These are phyloP conservation scores for Muscicapa striata DNA, from an alignment of 2,797 vertebrate species.

Conservation along the genomic window DNA sequence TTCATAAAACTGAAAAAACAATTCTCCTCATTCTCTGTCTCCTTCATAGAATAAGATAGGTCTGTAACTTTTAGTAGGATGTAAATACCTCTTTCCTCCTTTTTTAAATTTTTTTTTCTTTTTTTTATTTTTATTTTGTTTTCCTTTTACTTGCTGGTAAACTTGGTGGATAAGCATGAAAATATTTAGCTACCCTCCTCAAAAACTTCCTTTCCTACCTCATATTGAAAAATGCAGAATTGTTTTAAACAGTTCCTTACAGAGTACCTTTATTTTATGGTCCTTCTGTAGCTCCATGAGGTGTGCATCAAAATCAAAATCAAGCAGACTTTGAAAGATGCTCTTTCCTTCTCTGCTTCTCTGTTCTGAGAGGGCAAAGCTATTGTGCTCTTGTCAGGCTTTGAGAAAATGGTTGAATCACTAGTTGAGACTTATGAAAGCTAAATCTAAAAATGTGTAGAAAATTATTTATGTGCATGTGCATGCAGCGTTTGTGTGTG, in stretches of 20 bases:
- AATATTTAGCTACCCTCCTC: not conserved
- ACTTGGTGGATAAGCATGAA: not conserved
- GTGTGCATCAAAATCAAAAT: not conserved
- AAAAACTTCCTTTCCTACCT: not conserved
- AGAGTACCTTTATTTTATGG: not conserved
- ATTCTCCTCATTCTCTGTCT: not conserved
- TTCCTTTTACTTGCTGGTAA: not conserved
- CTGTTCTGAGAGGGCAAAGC: not conserved
- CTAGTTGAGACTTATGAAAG: not conserved
- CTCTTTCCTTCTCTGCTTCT: not conserved
- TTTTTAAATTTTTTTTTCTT: no score
- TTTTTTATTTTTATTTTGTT: not conserved
- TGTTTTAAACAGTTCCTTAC: not conserved
- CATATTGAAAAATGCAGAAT: not conserved
- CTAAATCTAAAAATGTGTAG: not conserved
- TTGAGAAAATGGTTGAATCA: not conserved
- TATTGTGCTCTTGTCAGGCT: not conserved
- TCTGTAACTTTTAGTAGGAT: not conserved
- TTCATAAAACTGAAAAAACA: not conserved
- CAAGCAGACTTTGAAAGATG: not conserved
- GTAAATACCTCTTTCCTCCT: not conserved
- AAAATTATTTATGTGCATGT: not conserved
- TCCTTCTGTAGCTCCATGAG: not conserved
- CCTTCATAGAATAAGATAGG: not conserved
- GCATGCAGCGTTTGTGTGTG: not conserved